Base-by-base conservation (phyloP, 2,888 invertebrate species). In the Oxycera nigricornis region DNA sequence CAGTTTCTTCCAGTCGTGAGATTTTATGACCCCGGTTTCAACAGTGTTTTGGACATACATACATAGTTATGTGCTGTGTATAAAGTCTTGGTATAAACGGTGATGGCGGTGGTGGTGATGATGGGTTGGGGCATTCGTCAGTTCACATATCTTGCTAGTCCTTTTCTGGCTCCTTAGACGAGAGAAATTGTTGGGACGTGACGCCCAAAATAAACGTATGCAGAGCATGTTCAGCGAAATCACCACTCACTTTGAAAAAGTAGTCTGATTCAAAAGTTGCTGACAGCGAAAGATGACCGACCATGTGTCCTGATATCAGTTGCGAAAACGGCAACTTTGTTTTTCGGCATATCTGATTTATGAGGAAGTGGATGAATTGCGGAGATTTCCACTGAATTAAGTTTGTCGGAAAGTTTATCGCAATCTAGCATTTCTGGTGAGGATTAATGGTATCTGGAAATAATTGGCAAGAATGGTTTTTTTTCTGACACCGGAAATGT, bases 181-280 rank as follows among this genome's bases (percentile, higher is more conserved):
- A 31, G 70, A 70, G 20, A 55, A 70, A 70, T 70, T 30, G 30
- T 55, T 11, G 20, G 14, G 30, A 70, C 70, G 70, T 70, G 70
- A 70, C 70, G 30, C 31, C 22, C 2, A 22, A 31, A 52, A 52
- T 70, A 70, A 70, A 46, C 30, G 70, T 70, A 70, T 70, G 70
- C 70, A 70, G 22, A 70, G 22, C 70, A 70, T 70, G 70, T 70
- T 52, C 70, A 7, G 22, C 70, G 22, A 70, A 70, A 70, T 70
- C 70, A 70, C 70, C 70, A 70, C 70, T 70, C 70, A 55, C 70
- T 70, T 70, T 65, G 31, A 30, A 65, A 65, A 65, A 65, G 41
- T 65, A 41, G 65, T 65, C 65, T 39, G 41, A 65, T 41, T 39
- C 11, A 20, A 65, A 65, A 65, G 20, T 65, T 65, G 65, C 65